phyloP scores from a whole-genome alignment of 2,797 vertebrate genomes.

The Netta rufina region DNA sequence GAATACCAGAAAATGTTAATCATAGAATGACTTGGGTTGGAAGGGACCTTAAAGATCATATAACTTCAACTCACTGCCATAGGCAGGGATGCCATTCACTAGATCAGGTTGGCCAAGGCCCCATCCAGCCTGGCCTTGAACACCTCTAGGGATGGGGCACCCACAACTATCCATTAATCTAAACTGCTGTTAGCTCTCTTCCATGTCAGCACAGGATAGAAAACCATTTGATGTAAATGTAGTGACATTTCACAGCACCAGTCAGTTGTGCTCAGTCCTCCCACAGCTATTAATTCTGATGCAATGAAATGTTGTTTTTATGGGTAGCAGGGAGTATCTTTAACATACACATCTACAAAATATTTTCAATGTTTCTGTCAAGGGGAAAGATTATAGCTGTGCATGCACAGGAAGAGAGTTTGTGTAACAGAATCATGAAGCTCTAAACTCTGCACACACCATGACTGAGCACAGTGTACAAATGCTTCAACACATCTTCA shows the following conservation, averaged over 20 bases:
- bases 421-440: background rate
- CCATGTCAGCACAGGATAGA: background rate
- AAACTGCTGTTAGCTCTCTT: background rate
- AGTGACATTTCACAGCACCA: background rate
- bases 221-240: background rate
- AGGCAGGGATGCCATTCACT: no score
- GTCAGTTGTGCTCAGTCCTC: background rate
- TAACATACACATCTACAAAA: background rate
- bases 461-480: background rate
- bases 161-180: background rate
- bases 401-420: background rate
- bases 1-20: background rate
- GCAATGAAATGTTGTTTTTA: background rate
- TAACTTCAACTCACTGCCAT: no score
- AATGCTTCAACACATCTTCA: background rate
- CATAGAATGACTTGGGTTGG: no score
- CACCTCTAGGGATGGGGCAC: no score
- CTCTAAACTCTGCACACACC: background rate
- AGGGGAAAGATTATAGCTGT: background rate
- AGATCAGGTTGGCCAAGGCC: no score
- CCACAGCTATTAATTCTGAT: background rate
- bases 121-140: no score
- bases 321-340: background rate
- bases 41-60: no score
- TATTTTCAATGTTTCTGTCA: constrained; percentile 43